Percentiles rank a stretch among this genome's conserved stretches.
These are phyloP conservation scores for Xanthia icteritia DNA, from an alignment of 2,888 invertebrate species.

Conservation along the genomic window DNA sequence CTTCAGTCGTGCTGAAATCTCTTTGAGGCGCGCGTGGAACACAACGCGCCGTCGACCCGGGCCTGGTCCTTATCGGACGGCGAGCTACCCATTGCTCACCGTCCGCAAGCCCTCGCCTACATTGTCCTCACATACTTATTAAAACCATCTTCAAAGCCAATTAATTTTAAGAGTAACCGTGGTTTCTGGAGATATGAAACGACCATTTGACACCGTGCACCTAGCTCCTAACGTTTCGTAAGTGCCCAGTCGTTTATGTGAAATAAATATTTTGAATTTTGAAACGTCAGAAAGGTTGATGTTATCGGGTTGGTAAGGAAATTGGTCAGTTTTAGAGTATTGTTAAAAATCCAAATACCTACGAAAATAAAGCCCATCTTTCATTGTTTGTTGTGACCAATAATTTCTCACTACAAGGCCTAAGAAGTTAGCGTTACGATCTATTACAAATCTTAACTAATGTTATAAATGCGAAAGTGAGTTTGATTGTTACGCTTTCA, in stretches of 20 bases:
- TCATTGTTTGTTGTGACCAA: neutral
- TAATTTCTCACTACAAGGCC: neutral
- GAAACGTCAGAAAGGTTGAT: neutral
- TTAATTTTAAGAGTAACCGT: neutral
- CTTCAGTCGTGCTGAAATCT: too few species aligned
- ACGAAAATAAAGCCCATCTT: neutral
- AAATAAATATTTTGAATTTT: neutral
- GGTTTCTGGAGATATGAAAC: neutral
- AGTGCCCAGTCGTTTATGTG: neutral
- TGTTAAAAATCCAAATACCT: neutral
- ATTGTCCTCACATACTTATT: neutral
- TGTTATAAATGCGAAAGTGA: too few species aligned
- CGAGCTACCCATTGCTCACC: too few species aligned
- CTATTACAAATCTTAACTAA: neutral
- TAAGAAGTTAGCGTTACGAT: neutral
- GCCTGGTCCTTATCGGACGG: too few species aligned
- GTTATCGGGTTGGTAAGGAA: neutral
- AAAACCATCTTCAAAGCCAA: neutral
- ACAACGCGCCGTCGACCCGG: too few species aligned
- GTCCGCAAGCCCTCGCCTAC: too few species aligned
- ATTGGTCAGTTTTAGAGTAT: neutral
- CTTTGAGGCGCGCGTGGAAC: too few species aligned
- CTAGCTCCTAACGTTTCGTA: neutral
- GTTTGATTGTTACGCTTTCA: too few species aligned
- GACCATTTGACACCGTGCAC: too few species aligned